A percentile compares a stretch with the other conserved stretches of the same genome.
These are phyloP conservation scores for Pomacea canaliculata DNA, from an alignment of 2,888 invertebrate genomes.

Conservation along the genomic window DNA sequence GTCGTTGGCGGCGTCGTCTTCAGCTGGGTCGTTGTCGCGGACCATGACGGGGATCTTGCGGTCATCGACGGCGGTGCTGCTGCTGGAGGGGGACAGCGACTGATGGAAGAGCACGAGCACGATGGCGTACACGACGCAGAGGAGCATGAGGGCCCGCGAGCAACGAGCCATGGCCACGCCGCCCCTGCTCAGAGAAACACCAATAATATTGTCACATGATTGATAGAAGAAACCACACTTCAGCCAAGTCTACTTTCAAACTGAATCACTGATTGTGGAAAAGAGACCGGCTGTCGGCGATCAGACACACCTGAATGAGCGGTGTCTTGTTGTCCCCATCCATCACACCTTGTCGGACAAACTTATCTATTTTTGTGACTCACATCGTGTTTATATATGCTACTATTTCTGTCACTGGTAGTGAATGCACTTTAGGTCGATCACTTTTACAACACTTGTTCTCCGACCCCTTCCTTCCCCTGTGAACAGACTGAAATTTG, in stretches of 20 bases:
- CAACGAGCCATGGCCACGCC: background rate
- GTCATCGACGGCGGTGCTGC: background rate
- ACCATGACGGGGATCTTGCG: background rate
- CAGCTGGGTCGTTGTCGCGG: background rate
- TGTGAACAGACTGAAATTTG: too few relatives aligned
- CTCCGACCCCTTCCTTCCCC: too few relatives aligned
- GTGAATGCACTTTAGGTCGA: too few relatives aligned
- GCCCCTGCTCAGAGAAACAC: too few relatives aligned
- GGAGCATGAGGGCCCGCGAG: constrained; percentile 6
- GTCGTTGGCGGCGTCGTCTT: background rate
- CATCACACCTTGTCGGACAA: background rate
- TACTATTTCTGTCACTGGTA: too few relatives aligned
- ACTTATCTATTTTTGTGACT: background rate
- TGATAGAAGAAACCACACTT: background rate
- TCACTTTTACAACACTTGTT: too few relatives aligned
- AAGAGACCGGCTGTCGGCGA: background rate
- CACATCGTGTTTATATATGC: too few relatives aligned
- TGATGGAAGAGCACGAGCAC: constrained; percentile 22
- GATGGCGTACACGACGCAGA: constrained; percentile 18
- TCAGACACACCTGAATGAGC: background rate
- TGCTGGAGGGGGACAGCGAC: background rate
- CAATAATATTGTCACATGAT: too few relatives aligned
- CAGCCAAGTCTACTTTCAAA: too few relatives aligned
- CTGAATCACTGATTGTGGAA: too few relatives aligned
- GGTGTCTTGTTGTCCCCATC: background rate